These are phyloP conservation scores for Trididemnum nubilum DNA, from an alignment of 23 tunicate species.

Conservation along the genomic window DNA sequence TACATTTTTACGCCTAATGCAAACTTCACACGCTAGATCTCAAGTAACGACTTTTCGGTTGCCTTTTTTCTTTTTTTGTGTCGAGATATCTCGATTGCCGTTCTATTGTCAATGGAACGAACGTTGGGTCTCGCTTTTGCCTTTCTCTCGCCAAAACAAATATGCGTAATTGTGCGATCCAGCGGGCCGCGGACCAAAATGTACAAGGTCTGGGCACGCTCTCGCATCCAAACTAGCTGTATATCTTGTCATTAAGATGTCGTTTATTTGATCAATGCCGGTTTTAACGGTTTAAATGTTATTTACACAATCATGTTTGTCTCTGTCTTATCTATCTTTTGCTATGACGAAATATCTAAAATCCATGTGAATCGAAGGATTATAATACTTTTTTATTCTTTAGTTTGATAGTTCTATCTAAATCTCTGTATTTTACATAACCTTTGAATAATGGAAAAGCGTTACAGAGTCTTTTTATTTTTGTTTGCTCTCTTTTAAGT, in stretches of 20 bases:
- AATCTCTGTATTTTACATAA: too few species aligned
- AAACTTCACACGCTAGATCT: neutral
- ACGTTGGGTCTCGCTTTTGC: slow-evolving; percentile 2
- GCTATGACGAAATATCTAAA: too few species aligned
- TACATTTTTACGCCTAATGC: too few species aligned
- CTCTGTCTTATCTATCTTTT: too few species aligned
- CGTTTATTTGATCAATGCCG: slow-evolving; percentile 14
- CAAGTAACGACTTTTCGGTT: neutral
- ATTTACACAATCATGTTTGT: slow-evolving; percentile 20
- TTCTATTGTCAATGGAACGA: neutral
- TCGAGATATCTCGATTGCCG: neutral
- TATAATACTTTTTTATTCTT: too few species aligned
- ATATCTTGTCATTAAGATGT: neutral
- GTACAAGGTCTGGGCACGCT: slow-evolving; percentile 23
- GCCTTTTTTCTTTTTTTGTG: neutral
- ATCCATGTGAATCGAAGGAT: too few species aligned
- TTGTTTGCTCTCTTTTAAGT: too few species aligned
- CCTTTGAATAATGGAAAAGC: too few species aligned
- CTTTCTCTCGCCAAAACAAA: slow-evolving; percentile 1
- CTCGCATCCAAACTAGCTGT: neutral
- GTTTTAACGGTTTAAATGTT: slow-evolving; percentile 49
- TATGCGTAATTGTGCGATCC: neutral
- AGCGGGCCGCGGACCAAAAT: neutral
- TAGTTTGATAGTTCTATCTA: too few species aligned
- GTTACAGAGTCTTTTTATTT: too few species aligned